Base-by-base conservation (phyloP, 2,797 vertebrate genomes). In the Borostomias antarcticus region DNA sequence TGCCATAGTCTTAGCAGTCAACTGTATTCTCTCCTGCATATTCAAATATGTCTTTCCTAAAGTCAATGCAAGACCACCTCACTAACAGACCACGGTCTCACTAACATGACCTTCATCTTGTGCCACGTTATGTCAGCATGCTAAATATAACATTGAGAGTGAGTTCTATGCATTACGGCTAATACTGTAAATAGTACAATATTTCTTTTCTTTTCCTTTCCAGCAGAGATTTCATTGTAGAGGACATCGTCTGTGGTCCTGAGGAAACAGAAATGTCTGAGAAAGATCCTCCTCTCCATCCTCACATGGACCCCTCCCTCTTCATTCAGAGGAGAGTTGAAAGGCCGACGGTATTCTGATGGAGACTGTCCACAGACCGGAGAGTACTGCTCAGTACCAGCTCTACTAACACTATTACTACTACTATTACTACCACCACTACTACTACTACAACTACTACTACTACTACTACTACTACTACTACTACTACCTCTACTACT, bases 231-330 rank as follows among this genome's bases (percentile, higher is more conserved):
- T 15, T 2, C 0, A 43, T 25, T 30, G 15, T 3, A 29, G 47
- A 37, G n/a, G 32, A 47, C 58, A 23, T 5, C 47, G 15, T 29
- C 43, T 52, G 43, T 21, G 25, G 28, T 25, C 8, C 23, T 32
- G 47, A 62, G 66, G 32, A 35, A 51, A 37, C 43, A 52, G 28
- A 68, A 2, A 79, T 68, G 82, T 26, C 56, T 30, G 10, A 13
- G 25, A 69, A 32, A 58, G 23, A 25, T 2, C 72, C 48, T 59
- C 54, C 35, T 29, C 45, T 32, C 56, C 59, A 21, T 51, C 35
- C 73, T 26, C 33, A 11, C 23, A n/a, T 70, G 26, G 79, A 47
- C 45, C 58, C 30, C 25, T 54, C 47, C 19, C 13, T 32, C 30
- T 43, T 48, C 1, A 53, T 4, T n/a, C 32, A 35, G 29, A 23